These are phyloP conservation scores for Maniola hyperantus DNA, from an alignment of 2,888 invertebrate genomes.

Conservation along the genomic window DNA sequence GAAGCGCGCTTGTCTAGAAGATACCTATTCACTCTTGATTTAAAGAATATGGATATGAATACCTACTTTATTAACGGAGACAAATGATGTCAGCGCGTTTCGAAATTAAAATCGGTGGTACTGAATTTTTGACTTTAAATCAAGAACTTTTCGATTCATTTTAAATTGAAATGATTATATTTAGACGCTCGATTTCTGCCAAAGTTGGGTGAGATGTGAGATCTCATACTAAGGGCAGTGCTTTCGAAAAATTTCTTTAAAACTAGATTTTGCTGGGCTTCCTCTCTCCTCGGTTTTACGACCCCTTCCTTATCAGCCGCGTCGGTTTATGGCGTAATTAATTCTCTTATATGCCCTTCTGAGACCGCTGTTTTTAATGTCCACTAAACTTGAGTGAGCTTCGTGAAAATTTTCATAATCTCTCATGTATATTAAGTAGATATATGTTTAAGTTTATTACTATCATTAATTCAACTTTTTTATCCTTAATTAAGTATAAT, in stretches of 20 bases:
- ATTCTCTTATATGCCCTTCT: constrained; percentile 45
- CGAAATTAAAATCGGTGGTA: too few relatives aligned
- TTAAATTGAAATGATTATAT: too few relatives aligned
- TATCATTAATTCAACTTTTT: neutral
- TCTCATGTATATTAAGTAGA: constrained; percentile 10
- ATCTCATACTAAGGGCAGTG: constrained; percentile 35
- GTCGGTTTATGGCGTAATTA: constrained; percentile 50
- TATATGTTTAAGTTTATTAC: constrained; percentile 6
- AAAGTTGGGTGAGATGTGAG: too few relatives aligned
- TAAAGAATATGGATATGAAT: too few relatives aligned
- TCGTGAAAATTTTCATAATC: constrained; percentile 24
- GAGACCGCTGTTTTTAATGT: constrained; percentile 39
- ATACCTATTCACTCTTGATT: too few relatives aligned
- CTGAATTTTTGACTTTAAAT: too few relatives aligned
- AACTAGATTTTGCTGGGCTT: constrained; percentile 49
- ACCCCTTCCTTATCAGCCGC: constrained; percentile 50
- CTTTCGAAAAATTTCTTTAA: constrained; percentile 70
- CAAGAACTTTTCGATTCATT: too few relatives aligned
- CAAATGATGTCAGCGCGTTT: too few relatives aligned
- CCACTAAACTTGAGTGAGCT: constrained; percentile 36
- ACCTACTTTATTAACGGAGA: too few relatives aligned
- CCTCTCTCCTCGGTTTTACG: constrained; percentile 44
- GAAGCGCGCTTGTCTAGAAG: too few relatives aligned
- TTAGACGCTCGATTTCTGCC: too few relatives aligned
- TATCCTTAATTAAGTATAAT: neutral